A percentile compares a stretch with the other conserved stretches of the same genome.
These are phyloP conservation scores for Leucophenga montana DNA, from an alignment of 2,888 invertebrate species.

Conservation along the genomic window DNA sequence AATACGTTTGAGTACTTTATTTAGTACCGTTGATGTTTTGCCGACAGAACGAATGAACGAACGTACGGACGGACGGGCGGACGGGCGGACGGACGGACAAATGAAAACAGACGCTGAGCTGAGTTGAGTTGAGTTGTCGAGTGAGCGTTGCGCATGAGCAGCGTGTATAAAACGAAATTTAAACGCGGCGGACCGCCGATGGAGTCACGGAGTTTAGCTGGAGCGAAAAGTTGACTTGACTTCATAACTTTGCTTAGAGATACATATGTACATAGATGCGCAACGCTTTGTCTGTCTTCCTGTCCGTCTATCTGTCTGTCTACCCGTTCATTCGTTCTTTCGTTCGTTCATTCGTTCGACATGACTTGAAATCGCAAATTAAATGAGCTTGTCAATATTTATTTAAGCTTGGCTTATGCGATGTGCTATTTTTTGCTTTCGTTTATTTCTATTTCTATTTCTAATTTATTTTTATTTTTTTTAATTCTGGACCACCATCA, in stretches of 20 bases:
- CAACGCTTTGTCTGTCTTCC: neutral
- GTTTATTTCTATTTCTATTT: no score
- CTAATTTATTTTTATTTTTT: no score
- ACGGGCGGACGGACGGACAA: slow-evolving; percentile 24
- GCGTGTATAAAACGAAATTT: slow-evolving; percentile 3
- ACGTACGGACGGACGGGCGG: slow-evolving; percentile 1
- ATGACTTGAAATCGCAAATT: slow-evolving; percentile 35
- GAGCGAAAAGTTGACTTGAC: no score
- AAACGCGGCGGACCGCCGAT: no score
- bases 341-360: slow-evolving; percentile 4
- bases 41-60: slow-evolving; percentile 48
- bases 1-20: slow-evolving; percentile 70
- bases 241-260: no score
- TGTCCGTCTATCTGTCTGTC: slow-evolving; percentile 26
- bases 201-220: no score
- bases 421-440: slow-evolving; percentile 17
- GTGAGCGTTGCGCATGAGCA: neutral
- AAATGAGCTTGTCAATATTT: slow-evolving; percentile 51
- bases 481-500: neutral
- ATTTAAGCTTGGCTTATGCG: slow-evolving; percentile 32
- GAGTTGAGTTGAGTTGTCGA: slow-evolving; percentile 1
- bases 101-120: slow-evolving; percentile 7
- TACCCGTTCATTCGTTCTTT: slow-evolving; percentile 27
- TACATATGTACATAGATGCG: neutral
- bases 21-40: slow-evolving; percentile 67